Conservation (phyloP, 2,888 invertebrate species). For the Micropterix aruncella region DNA sequence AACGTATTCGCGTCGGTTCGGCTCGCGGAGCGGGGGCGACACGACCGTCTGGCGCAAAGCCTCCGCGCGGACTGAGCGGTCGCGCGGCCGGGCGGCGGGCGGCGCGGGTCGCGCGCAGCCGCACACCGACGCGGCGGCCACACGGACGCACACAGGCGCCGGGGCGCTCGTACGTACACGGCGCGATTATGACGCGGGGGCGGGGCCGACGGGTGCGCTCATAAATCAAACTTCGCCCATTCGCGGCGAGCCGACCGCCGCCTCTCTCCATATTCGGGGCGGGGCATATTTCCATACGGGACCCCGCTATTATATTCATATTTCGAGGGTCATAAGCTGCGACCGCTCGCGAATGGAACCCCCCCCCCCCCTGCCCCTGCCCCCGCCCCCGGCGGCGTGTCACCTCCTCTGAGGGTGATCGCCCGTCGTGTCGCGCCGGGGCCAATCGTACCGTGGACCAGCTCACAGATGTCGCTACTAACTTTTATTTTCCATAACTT, state of each 20-base stretch:
- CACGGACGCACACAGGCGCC: conserved; percentile 25
- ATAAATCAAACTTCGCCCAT: conserved; percentile 54
- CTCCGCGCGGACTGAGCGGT: conserved; percentile 22
- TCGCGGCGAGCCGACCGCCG: conserved; percentile 48
- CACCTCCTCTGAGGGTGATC: too few species aligned
- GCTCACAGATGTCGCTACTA: too few species aligned
- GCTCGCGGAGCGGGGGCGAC: conserved; percentile 7
- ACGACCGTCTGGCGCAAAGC: conserved; percentile 18
- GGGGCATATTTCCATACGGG: conserved; percentile 40
- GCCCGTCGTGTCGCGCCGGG: too few species aligned
- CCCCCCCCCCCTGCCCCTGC: background rate
- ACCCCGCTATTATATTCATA: conserved; percentile 40
- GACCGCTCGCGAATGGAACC: background rate
- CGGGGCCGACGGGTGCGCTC: conserved; percentile 44
- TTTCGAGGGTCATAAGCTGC: background rate
- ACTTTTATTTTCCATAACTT: too few species aligned
- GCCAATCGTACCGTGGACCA: too few species aligned
- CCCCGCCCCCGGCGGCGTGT: too few species aligned
- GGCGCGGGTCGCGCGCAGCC: conserved; percentile 17
- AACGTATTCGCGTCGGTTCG: too few species aligned
- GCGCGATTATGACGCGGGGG: conserved; percentile 57
- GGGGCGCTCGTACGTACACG: conserved; percentile 45
- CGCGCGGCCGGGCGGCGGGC: conserved; percentile 13
- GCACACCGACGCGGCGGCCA: conserved; percentile 22
- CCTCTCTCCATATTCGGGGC: conserved; percentile 45